phyloP scores from a whole-genome alignment of 2,888 invertebrate species.

The Ophioninae sp. region DNA sequence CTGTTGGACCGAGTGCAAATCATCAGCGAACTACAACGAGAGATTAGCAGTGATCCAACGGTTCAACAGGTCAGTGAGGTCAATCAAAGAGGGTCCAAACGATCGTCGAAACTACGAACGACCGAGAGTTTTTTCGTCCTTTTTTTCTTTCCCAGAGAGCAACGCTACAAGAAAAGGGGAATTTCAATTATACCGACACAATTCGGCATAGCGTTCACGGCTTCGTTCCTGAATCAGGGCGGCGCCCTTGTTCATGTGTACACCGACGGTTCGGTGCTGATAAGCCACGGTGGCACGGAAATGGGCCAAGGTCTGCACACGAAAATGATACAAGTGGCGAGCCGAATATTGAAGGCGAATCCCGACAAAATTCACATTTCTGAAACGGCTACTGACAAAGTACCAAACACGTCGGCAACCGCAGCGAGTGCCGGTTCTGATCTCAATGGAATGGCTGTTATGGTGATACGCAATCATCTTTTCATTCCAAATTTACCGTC shows the following conservation, averaged over 20 bases:
- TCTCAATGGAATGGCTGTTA: conserved; percentile 94
- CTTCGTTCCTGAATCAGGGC: conserved; percentile 90
- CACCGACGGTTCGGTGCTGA: conserved; percentile 92
- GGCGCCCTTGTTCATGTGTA: conserved; percentile 95
- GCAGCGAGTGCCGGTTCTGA: conserved; percentile 95
- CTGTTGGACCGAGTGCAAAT: conserved; percentile 91
- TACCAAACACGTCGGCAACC: conserved; percentile 94
- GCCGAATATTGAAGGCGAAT: conserved; percentile 87
- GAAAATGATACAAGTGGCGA: conserved; percentile 96
- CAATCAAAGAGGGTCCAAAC: background rate
- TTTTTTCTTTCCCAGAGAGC: conserved; percentile 82
- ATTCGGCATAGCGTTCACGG: conserved; percentile 92
- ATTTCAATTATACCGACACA: conserved; percentile 91
- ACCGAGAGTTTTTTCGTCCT: background rate
- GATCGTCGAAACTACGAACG: background rate
- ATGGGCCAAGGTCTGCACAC: conserved; percentile 99
- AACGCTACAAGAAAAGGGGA: conserved; percentile 94
- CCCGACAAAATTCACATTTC: conserved; percentile 89
- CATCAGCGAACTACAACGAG: conserved; percentile 85
- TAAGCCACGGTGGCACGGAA: conserved; percentile 96
- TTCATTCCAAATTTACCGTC: background rate
- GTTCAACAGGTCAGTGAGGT: conserved; percentile 86
- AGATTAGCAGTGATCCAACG: conserved; percentile 84
- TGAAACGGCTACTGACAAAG: conserved; percentile 94
- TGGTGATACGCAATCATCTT: conserved; percentile 79